Evolutionary conservation across 1,140 invertebrate genomes (phyloP), one percentile per base, ranked within the genome.

Genomic region (Ylistrum balloti): DNA sequence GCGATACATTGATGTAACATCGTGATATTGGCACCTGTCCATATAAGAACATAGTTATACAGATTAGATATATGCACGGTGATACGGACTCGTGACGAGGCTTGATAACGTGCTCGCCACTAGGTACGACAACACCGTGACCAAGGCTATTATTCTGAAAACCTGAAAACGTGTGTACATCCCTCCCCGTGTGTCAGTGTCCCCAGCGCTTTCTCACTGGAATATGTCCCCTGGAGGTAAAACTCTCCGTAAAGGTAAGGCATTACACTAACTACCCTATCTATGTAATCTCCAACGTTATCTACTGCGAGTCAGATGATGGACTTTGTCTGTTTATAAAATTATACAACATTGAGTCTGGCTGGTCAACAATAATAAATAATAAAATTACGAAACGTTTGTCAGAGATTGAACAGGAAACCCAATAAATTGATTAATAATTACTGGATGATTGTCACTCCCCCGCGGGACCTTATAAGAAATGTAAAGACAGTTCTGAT

Each of bases 301-400:
- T 74, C 56, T 74, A 74, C 5, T 3, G 17, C 22, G 56, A 3
- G 2, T n/a, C 7, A 74, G 1, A n/a, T 28, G 22, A 74, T 74
- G 56, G 56, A 74, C 56, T 74, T 28, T 74, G 28, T 74, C 22
- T 74, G n/a, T n/a, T 74, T 74, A 74, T 74, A 28, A 74, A 74
- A 74, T 74, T 74, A 74, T 74, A 74, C 20, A 17, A 17, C 1
- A 0, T 9, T 17, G 0, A 9, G 20, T 13, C 20, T 45, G 10
- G 20, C 41, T 45, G 5, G 13, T 38, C 35, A 38, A 7, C 11
- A 10, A 48, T 48, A 48, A 48, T 48, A 48, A 48, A 48, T 48
- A 48, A 17, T n/a, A n/a, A n/a, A n/a, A n/a, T n/a, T n/a, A n/a
- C n/a, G n/a, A n/a, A 22, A 22, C 45, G 45, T 56, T 20, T 56